phyloP scores from a whole-genome alignment of 2,113 vertebrate species.

The Rhineura floridana region DNA sequence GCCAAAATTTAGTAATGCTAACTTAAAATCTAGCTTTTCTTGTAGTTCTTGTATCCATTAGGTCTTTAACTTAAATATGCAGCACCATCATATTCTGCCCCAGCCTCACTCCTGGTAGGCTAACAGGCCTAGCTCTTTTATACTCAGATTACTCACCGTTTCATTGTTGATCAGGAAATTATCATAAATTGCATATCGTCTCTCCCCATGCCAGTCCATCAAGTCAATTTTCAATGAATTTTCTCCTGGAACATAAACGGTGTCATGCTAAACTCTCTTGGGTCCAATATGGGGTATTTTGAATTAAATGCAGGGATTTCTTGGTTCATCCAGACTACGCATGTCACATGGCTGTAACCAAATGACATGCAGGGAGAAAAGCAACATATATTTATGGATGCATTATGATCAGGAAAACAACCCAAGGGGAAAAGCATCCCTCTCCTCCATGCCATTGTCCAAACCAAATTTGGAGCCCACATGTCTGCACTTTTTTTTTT shows the following conservation, averaged over 20 bases:
- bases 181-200: constrained; percentile 82
- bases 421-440: background rate
- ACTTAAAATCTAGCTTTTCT: background rate
- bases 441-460: no score
- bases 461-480: background rate
- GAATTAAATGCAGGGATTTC: background rate
- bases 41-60: background rate
- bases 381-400: no score
- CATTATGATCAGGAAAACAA: background rate
- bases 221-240: constrained; percentile 87
- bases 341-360: background rate
- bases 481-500: background rate
- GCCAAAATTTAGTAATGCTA: background rate
- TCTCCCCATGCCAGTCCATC: constrained; percentile 87
- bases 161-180: constrained; percentile 82
- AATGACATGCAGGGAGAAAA: background rate
- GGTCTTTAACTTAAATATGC: background rate
- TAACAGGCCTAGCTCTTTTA: background rate
- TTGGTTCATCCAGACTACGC: background rate
- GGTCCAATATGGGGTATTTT: background rate
- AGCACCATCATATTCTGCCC: background rate
- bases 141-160: constrained; percentile 67
- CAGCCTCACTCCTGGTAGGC: background rate
- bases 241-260: constrained; percentile 72
- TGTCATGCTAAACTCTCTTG: background rate